These are phyloP conservation scores for Anguilla obscura DNA, from an alignment of 2,797 vertebrate genomes.

Conservation along the genomic window DNA sequence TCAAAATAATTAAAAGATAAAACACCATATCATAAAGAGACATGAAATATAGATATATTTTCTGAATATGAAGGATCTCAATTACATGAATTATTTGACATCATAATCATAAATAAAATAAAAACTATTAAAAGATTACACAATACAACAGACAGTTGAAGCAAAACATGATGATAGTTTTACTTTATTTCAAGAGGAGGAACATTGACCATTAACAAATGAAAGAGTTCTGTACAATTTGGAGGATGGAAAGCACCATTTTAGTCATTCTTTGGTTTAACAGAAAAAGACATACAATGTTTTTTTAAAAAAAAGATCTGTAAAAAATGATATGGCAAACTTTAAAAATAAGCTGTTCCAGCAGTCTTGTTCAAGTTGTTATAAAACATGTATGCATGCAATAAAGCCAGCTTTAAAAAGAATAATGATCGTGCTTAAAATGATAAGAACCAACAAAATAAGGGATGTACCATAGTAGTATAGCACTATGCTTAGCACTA, in stretches of 20 bases:
- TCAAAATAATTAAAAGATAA: neutral
- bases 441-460: slow-evolving; percentile 18
- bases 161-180: slow-evolving; percentile 13
- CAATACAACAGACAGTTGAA: neutral
- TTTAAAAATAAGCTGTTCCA: slow-evolving; percentile 34
- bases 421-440: slow-evolving; percentile 17
- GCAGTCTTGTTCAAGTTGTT: slow-evolving; percentile 39
- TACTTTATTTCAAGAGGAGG: slow-evolving; percentile 34
- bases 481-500: slow-evolving; percentile 5
- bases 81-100: neutral
- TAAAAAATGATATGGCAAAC: slow-evolving; percentile 30
- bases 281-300: slow-evolving; percentile 31
- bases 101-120: neutral
- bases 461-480: slow-evolving; percentile 16
- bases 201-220: slow-evolving; percentile 28
- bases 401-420: slow-evolving; percentile 41
- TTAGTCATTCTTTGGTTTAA: slow-evolving; percentile 26
- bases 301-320: slow-evolving; percentile 21
- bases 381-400: slow-evolving; percentile 38
- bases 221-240: slow-evolving; percentile 21
- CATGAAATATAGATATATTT: neutral
- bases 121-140: neutral
- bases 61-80: neutral
- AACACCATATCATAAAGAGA: neutral
- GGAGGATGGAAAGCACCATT: slow-evolving; percentile 10